Base-by-base conservation (phyloP, 2,797 vertebrate species). In the Babyrousa celebensis region DNA sequence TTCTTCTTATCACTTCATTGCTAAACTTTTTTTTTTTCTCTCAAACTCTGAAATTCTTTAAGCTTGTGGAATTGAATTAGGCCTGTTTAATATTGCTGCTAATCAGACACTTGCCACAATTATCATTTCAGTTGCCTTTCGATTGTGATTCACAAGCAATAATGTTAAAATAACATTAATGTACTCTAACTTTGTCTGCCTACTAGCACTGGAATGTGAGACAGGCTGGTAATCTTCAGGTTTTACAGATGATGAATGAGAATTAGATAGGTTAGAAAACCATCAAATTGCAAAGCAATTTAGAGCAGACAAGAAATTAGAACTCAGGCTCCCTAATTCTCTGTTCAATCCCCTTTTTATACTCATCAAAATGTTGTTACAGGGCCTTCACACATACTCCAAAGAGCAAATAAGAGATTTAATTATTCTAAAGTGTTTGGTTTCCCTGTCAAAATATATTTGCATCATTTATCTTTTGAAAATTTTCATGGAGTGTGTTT, bases 401-500 rank as follows among this genome's bases (percentile, higher is more conserved):
- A 72, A 62, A 85, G 7, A 80, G 5, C 20, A 95, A 86, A 87
- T 58, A 70, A 54, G 54, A 78, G 27, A 83, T 91, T 77, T 70
- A 85, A 40, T 25, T 36, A 32, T 92, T 75, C n/a, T 68, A 48
- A 94, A 83, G 27, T 89, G 48, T 93, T 97, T 91, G 70, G 7
- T 87, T 8, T 89, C 9, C 29, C 23, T 90, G 87, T 87, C 84
- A 87, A 82, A 89, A 84, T 70, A 74, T 67, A 87, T 95, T 97
- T 80, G 58, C 21, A 60, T 96, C 54, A 83, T 95, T 97, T 96
- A 78, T 78, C 60, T 95, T 89, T 93, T 67, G 92, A 95, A 87
- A 63, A 9, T 67, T 95, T 95, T 95, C n/a, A 58, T 74, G 32
- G 71, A 89, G 21, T 79, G 3, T 91, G 29, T 93, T 95, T 90